phyloP scores from a whole-genome alignment of 1,140 invertebrate species.

The Aphelinus certus region DNA sequence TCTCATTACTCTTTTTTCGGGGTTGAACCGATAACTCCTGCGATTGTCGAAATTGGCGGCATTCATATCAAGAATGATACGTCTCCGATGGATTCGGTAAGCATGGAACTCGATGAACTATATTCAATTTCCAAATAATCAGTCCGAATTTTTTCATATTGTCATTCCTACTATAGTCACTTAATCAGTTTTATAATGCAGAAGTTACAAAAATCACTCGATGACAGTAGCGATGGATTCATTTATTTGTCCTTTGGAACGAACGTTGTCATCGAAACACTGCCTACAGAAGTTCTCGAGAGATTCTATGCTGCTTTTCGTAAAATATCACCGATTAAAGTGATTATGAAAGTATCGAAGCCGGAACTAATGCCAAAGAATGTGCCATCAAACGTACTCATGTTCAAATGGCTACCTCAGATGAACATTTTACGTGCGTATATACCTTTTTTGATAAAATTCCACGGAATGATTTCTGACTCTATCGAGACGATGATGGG shows the following conservation, averaged over 20 bases:
- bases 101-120: not conserved
- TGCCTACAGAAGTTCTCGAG: conserved; percentile 44
- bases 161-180: no score
- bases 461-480: not conserved
- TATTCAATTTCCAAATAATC: no score
- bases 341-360: conserved; percentile 49
- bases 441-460: not conserved
- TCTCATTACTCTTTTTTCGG: conserved; percentile 66
- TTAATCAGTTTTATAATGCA: no score
- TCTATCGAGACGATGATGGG: no score
- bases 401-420: conserved; percentile 73
- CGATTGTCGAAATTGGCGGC: conserved; percentile 70
- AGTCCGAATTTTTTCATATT: no score
- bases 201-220: conserved; percentile 57
- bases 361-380: conserved; percentile 51
- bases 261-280: conserved; percentile 71
- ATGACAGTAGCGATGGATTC: conserved; percentile 73
- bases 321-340: conserved; percentile 52
- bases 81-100: conserved; percentile 46
- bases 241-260: conserved; percentile 79
- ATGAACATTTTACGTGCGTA: conserved; percentile 70
- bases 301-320: conserved; percentile 48
- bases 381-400: conserved; percentile 70
- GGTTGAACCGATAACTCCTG: conserved; percentile 62
- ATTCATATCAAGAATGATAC: conserved; percentile 63